These are phyloP conservation scores for Apoderus coryli DNA, from an alignment of 2,888 invertebrate species.

Conservation along the genomic window DNA sequence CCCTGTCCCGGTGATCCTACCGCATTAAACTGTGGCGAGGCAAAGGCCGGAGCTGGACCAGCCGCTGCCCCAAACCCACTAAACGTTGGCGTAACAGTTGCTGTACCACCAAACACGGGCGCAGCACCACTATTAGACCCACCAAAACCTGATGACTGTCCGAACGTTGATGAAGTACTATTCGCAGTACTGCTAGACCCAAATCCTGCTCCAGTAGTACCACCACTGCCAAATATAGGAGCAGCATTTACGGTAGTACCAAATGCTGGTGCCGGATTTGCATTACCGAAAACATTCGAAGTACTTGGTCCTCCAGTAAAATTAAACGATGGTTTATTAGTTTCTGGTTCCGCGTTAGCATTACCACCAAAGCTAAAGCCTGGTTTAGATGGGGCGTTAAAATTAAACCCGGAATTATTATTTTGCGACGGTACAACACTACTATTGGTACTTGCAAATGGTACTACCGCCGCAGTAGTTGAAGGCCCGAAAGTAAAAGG, in stretches of 20 bases:
- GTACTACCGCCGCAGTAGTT: no score
- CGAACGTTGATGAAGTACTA: neutral
- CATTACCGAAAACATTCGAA: no score
- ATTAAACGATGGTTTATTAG: slow-evolving; percentile 12
- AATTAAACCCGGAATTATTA: slow-evolving; percentile 9
- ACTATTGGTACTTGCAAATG: no score
- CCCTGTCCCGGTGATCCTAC: slow-evolving; percentile 7
- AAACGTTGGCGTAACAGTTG: slow-evolving; percentile 10
- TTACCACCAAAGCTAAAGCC: slow-evolving; percentile 9
- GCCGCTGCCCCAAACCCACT: slow-evolving; percentile 7
- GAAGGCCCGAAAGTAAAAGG: no score
- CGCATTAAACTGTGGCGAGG: slow-evolving; percentile 2
- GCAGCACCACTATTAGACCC: slow-evolving; percentile 1
- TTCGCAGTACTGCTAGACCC: slow-evolving; percentile 6
- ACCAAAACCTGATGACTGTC: no score
- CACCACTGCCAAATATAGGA: slow-evolving; percentile 1
- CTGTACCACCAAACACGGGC: slow-evolving; percentile 1
- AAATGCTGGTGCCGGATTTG: no score
- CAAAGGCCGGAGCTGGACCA: slow-evolving; percentile 7
- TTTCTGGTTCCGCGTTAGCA: slow-evolving; percentile 4
- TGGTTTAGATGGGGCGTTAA: slow-evolving; percentile 5
- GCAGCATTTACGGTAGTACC: neutral
- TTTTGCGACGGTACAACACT: no score
- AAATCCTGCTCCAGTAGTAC: slow-evolving; percentile 6
- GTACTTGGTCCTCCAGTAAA: slow-evolving; percentile 11